Evolutionary conservation across 2,113 vertebrate species (phyloP).

Genomic region (Xiphophorus couchianus): DNA sequence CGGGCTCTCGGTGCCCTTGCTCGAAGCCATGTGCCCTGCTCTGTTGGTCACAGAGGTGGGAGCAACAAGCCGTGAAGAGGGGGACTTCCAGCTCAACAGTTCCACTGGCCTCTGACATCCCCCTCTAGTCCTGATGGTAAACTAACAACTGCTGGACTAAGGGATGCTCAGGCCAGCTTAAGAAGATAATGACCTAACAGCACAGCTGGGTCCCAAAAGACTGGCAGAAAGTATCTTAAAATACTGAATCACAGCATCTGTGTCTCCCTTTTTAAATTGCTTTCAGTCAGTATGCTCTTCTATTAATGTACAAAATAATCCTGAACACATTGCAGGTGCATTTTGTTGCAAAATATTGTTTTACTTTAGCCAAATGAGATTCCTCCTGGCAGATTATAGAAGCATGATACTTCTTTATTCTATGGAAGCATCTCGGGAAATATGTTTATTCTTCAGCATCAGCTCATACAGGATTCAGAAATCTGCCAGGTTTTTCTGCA

Average conservation of each 20-base stretch:
- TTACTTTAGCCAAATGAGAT: not conserved
- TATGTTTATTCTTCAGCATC: not conserved
- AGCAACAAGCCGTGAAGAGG: slow-evolving; percentile 63
- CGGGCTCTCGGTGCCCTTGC: slow-evolving; percentile 63
- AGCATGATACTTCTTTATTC: not conserved
- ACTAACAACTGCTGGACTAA: slow-evolving; percentile 34
- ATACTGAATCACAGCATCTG: not conserved
- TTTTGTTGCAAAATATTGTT: not conserved
- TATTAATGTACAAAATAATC: not conserved
- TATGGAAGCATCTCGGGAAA: not conserved
- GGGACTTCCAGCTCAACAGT: slow-evolving; percentile 59
- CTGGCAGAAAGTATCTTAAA: not conserved
- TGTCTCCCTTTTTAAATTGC: not conserved
- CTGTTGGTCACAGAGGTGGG: slow-evolving; percentile 62
- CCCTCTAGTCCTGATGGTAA: slow-evolving; percentile 58
- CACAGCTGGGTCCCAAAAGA: not conserved
- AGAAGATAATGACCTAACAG: slow-evolving; percentile 42
- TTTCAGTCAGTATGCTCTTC: not conserved
- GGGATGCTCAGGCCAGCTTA: slow-evolving; percentile 23
- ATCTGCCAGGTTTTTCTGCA: not conserved
- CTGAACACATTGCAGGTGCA: not conserved
- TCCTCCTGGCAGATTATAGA: not conserved
- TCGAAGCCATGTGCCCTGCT: slow-evolving; percentile 38
- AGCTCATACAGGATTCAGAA: not conserved
- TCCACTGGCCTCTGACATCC: slow-evolving; percentile 49